These are phyloP conservation scores for Ptilorrhoa leucosticta DNA, from an alignment of 2,113 vertebrate genomes.

Conservation along the genomic window DNA sequence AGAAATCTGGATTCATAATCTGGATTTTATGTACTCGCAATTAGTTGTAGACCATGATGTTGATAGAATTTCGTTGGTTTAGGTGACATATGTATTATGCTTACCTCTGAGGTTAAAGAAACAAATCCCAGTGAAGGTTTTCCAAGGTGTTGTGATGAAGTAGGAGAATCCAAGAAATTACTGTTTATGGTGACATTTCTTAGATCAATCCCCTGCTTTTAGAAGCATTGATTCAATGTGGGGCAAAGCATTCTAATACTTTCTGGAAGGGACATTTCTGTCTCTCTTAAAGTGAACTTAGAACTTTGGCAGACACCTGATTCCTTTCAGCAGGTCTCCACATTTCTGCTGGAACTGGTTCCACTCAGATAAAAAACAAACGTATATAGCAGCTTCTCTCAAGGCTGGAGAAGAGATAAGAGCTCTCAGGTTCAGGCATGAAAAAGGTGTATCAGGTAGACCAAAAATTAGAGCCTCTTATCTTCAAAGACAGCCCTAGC, in stretches of 20 bases:
- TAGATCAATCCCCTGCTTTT: not conserved
- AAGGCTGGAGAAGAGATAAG: not conserved
- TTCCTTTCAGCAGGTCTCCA: not conserved
- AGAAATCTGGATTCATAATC: not conserved
- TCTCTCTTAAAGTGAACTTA: not conserved
- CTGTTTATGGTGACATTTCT: not conserved
- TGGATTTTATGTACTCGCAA: not conserved
- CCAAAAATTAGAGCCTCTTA: not conserved
- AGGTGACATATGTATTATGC: not conserved
- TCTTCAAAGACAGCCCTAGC: not conserved
- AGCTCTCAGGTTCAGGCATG: not conserved
- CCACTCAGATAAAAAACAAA: not conserved
- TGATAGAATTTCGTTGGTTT: not conserved
- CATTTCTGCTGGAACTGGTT: not conserved
- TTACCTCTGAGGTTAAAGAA: not conserved
- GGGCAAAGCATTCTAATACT: not conserved
- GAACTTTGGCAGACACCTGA: not conserved
- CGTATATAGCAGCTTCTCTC: not conserved
- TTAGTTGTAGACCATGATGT: not conserved
- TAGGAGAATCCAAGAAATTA: not conserved
- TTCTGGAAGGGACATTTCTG: not conserved
- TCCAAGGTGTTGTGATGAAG: not conserved
- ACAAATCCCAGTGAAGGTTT: not conserved
- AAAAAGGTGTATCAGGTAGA: not conserved
- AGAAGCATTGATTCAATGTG: accelerated